These are phyloP conservation scores for Reinhardtius hippoglossoides DNA, from an alignment of 2,113 vertebrate species.

Conservation along the genomic window DNA sequence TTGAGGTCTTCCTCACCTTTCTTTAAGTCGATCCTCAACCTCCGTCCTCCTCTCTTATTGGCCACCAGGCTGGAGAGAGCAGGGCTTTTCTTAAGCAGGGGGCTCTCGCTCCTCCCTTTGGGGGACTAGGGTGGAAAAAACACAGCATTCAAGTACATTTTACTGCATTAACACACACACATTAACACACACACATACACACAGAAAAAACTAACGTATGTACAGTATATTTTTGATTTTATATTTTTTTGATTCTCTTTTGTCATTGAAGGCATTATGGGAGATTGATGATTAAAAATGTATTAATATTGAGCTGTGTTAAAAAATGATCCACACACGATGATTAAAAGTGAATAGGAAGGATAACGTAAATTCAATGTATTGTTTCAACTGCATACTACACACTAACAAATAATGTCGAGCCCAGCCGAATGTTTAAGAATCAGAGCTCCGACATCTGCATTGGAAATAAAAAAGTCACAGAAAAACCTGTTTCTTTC, in stretches of 20 bases:
- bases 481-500: constrained; percentile 3
- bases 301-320: too few species aligned
- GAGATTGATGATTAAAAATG: too few species aligned
- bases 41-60: constrained; percentile 89
- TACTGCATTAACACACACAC: background rate
- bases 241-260: too few species aligned
- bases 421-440: background rate
- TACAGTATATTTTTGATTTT: too few species aligned
- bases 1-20: constrained; percentile 86
- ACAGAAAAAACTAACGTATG: background rate
- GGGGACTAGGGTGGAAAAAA: constrained; percentile 54
- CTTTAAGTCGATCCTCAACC: constrained; percentile 93
- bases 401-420: background rate
- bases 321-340: too few species aligned
- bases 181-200: too few species aligned
- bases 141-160: background rate
- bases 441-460: background rate
- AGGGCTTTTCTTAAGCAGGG: constrained; percentile 80
- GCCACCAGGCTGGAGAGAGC: constrained; percentile 86
- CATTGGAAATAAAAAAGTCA: background rate
- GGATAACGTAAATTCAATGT: background rate
- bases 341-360: background rate
- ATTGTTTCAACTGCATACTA: background rate
- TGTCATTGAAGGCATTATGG: too few species aligned
- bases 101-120: constrained; percentile 75